These are phyloP conservation scores for Drosophila barbarae DNA, from an alignment of 2,888 invertebrate genomes.

Conservation along the genomic window DNA sequence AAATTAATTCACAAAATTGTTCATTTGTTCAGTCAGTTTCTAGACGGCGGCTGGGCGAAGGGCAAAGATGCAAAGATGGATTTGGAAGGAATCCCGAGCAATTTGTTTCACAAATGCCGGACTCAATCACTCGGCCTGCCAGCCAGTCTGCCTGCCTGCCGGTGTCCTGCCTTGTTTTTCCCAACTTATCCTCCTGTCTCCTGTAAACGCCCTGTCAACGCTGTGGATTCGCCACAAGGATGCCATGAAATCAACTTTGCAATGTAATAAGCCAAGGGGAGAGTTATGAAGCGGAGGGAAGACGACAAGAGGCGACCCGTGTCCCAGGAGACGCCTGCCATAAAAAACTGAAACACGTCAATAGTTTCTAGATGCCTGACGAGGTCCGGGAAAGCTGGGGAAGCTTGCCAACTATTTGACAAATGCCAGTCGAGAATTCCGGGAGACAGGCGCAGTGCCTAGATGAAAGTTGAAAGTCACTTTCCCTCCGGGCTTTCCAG, in stretches of 20 bases:
- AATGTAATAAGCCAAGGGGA: constrained; percentile 18
- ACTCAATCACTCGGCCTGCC: constrained; percentile 53
- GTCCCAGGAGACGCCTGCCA: constrained; percentile 29
- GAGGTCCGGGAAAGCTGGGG: constrained; percentile 1
- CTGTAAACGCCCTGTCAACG: constrained; percentile 42
- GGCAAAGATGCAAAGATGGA: constrained; percentile 18
- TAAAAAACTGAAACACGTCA: constrained; percentile 31
- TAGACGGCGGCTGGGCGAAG: background rate
- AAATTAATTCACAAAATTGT: constrained; percentile 45
- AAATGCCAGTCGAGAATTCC: constrained; percentile 44
- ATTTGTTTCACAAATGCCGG: constrained; percentile 52
- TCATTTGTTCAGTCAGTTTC: constrained; percentile 29
- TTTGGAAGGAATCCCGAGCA: constrained; percentile 42
- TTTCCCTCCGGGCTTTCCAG: constrained; percentile 8
- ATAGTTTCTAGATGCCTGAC: constrained; percentile 25
- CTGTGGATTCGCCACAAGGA: constrained; percentile 15
- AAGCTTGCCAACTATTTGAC: constrained; percentile 51
- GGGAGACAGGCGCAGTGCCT: constrained; percentile 1
- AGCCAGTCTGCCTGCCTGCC: constrained; percentile 10
- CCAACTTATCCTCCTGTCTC: background rate
- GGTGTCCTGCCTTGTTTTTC: constrained; percentile 1
- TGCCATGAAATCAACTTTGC: constrained; percentile 33
- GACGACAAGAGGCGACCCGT: constrained; percentile 17
- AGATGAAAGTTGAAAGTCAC: constrained; percentile 25
- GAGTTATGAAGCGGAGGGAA: background rate